phyloP scores from a whole-genome alignment of 1,140 invertebrate species.

The Pachypeltis micranthus region DNA sequence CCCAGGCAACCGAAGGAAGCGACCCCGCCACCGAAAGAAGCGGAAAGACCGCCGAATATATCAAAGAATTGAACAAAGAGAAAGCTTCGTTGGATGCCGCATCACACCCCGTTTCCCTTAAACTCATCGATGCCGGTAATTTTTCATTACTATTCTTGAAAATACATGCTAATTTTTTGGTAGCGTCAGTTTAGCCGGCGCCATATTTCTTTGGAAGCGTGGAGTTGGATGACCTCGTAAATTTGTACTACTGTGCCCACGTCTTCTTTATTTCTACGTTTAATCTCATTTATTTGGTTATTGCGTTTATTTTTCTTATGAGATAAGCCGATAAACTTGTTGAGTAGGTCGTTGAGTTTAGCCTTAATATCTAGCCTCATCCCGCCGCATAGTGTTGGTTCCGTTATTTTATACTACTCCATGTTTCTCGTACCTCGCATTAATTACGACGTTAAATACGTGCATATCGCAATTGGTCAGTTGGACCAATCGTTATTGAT shows the following conservation, averaged over 20 bases:
- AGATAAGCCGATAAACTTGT: no score
- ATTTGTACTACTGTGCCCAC: neutral
- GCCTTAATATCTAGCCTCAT: no score
- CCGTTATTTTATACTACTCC: no score
- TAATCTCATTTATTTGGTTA: neutral
- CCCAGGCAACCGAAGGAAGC: neutral
- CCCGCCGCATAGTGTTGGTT: no score
- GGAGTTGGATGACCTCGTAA: neutral
- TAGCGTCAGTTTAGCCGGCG: neutral
- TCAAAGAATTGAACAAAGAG: constrained; percentile 10
- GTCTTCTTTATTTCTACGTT: neutral
- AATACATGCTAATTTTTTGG: neutral
- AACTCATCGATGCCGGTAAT: constrained; percentile 10
- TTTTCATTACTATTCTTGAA: neutral
- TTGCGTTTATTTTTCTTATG: no score
- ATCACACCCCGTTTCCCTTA: neutral
- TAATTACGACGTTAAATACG: no score
- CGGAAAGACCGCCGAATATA: neutral
- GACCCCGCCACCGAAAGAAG: neutral
- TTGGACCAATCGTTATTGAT: no score
- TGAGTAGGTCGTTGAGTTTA: no score
- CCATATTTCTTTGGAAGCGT: neutral
- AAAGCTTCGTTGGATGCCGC: constrained; percentile 3
- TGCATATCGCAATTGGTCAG: no score
- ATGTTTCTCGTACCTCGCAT: no score